Percentiles rank a stretch among this genome's conserved stretches.
Conservation (phyloP, 2,113 vertebrate genomes). For the Mastomys coucha region DNA sequence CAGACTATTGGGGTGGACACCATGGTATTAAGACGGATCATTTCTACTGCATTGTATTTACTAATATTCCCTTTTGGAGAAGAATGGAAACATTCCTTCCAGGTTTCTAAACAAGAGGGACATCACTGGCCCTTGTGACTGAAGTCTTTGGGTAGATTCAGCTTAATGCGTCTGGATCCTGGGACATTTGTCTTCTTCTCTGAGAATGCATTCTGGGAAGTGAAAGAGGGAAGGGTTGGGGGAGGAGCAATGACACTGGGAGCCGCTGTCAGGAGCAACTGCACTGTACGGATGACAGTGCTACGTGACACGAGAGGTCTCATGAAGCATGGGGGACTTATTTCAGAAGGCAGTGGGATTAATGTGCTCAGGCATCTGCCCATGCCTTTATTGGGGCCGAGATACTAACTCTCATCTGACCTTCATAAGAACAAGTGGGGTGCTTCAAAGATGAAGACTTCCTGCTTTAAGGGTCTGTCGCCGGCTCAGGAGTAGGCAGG, state of each 20-base stretch:
- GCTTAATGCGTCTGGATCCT: not conserved
- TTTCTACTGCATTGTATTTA: not conserved
- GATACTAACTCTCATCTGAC: not conserved
- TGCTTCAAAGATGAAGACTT: not conserved
- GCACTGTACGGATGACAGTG: not conserved
- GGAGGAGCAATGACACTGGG: not conserved
- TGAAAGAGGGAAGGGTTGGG: not conserved
- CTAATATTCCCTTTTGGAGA: not conserved
- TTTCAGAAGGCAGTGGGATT: not conserved
- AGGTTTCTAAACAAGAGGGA: not conserved
- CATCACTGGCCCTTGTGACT: not conserved
- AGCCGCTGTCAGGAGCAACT: not conserved
- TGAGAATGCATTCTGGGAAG: constrained; percentile 2
- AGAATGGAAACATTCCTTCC: not conserved
- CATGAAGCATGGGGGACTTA: not conserved
- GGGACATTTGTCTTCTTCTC: not conserved
- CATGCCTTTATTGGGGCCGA: not conserved
- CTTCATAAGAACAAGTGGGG: not conserved
- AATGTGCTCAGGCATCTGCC: not conserved
- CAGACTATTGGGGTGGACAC: not conserved
- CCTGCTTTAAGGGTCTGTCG: not conserved
- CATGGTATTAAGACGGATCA: not conserved
- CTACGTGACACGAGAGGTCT: not conserved
- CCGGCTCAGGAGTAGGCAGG: not conserved
- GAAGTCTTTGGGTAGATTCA: not conserved